Conservation (phyloP, 1,140 invertebrate genomes). For the Rhopalosiphum maidis region DNA sequence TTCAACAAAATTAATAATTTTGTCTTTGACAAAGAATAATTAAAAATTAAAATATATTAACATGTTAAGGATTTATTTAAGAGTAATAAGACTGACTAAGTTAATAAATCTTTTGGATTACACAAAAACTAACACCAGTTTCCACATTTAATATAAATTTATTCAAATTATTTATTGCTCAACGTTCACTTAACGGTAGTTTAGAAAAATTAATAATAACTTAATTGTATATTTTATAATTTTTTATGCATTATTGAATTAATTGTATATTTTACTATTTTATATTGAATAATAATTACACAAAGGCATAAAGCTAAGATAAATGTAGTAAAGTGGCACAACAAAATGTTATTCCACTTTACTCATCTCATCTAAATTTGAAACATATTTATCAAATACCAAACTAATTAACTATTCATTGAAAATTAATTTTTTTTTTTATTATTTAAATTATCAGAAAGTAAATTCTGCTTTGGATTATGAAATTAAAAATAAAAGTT, state of each 20-base stretch:
- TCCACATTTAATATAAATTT: background rate
- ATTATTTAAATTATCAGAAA: too few species aligned
- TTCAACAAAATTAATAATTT: background rate
- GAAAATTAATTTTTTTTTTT: background rate
- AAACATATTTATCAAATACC: too few species aligned
- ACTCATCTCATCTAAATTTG: background rate
- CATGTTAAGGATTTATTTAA: background rate
- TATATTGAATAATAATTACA: background rate
- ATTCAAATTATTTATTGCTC: background rate
- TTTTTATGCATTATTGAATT: too few species aligned
- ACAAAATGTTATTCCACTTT: background rate
- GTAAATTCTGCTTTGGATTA: too few species aligned
- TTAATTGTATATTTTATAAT: background rate
- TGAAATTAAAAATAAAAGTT: too few species aligned
- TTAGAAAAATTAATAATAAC: background rate
- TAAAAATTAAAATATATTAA: background rate
- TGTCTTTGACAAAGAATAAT: background rate
- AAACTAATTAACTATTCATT: background rate
- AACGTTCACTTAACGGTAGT: background rate
- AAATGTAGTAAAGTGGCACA: background rate
- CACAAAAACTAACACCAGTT: background rate
- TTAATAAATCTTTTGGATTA: background rate
- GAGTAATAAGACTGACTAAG: background rate
- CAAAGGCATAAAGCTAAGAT: background rate
- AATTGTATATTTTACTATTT: too few species aligned